These are phyloP conservation scores for Enteromius treurensis DNA, from an alignment of 2,797 vertebrate species.

Conservation along the genomic window DNA sequence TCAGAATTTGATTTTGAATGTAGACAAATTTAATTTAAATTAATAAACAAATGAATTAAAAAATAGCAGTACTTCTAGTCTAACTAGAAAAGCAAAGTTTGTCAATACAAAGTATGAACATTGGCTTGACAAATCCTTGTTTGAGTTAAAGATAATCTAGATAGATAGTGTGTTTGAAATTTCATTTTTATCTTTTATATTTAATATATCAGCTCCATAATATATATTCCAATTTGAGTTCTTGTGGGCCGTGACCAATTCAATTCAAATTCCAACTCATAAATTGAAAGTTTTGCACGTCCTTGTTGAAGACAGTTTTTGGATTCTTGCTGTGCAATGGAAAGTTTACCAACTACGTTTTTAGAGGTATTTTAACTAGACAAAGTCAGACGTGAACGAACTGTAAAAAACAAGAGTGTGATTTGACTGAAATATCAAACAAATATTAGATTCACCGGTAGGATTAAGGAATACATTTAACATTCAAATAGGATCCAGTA, in stretches of 20 bases:
- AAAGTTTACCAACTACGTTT: conserved; percentile 29
- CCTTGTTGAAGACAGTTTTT: not conserved
- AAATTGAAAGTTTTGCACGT: not conserved
- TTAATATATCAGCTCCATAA: not conserved
- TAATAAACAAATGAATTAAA: not conserved
- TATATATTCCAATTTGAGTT: not conserved
- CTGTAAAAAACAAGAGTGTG: conserved; percentile 31
- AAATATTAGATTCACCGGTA: conserved; percentile 34
- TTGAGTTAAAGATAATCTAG: not conserved
- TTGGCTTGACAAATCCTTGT: not conserved
- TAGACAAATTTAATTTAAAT: not conserved
- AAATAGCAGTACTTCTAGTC: not conserved
- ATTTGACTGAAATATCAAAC: conserved; percentile 26
- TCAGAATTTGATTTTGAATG: not conserved
- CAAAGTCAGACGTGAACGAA: conserved; percentile 18
- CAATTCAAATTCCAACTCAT: not conserved
- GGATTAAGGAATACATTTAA: conserved; percentile 51
- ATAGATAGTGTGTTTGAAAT: not conserved
- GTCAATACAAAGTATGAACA: not conserved
- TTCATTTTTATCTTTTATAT: not conserved
- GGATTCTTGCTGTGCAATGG: not conserved
- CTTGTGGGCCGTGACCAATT: not conserved
- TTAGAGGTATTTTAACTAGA: not conserved
- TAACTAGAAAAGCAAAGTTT: not conserved
- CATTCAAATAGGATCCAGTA: conserved; percentile 48